These are phyloP conservation scores for Nesospiza acunhae DNA, from an alignment of 2,113 vertebrate genomes.

Conservation along the genomic window DNA sequence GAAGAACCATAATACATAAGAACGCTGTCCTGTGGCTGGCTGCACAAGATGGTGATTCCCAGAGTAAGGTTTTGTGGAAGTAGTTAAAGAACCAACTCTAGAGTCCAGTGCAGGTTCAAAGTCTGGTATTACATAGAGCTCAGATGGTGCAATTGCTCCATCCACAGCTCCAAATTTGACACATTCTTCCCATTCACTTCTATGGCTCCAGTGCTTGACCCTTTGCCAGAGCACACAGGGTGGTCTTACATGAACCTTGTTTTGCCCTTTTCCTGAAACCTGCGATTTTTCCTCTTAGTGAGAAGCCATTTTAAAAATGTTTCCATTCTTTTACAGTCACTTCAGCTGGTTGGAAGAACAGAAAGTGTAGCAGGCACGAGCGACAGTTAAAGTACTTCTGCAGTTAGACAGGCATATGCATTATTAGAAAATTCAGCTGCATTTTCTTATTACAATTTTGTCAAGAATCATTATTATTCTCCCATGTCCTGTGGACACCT, in stretches of 20 bases:
- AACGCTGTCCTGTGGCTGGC: neutral
- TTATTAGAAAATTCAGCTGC: neutral
- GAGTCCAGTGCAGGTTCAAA: neutral
- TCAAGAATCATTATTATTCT: constrained; percentile 49
- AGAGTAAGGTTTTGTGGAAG: neutral
- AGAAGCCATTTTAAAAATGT: neutral
- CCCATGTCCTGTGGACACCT: constrained; percentile 2
- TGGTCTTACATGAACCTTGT: neutral
- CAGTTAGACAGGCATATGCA: neutral
- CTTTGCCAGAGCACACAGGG: neutral
- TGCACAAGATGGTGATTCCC: neutral
- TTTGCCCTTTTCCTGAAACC: neutral
- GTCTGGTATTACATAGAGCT: neutral
- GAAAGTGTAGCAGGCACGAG: neutral
- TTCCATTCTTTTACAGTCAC: neutral
- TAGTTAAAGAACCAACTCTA: neutral
- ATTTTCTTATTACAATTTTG: constrained; percentile 18
- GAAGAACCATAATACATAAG: neutral
- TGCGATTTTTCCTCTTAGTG: neutral
- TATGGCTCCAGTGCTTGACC: neutral
- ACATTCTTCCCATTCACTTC: neutral
- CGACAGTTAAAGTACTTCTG: neutral
- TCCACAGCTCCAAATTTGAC: neutral
- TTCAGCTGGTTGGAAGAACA: neutral
- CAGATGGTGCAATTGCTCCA: neutral